Percentiles rank a stretch among this genome's conserved stretches.
These are phyloP conservation scores for Glossosoma conforme DNA, from an alignment of 1,140 invertebrate species.

Conservation along the genomic window DNA sequence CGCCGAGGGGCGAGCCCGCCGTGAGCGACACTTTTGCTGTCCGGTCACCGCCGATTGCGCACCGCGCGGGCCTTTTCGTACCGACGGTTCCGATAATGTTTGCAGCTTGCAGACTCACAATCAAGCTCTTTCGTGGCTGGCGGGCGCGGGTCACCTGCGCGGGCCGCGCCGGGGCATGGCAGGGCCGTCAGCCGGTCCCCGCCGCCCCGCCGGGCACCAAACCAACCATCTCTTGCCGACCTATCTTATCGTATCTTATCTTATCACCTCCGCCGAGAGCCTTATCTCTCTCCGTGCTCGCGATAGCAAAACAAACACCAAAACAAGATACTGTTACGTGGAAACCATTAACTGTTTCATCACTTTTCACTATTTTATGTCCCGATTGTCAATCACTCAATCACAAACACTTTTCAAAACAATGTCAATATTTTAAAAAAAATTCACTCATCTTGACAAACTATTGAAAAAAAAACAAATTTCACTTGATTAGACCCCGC, in stretches of 20 bases:
- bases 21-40: constrained; percentile 18
- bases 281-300: constrained; percentile 15
- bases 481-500: too few relatives aligned
- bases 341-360: too few relatives aligned
- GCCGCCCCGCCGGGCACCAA: constrained; percentile 14
- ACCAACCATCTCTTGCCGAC: constrained; percentile 10
- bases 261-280: constrained; percentile 11
- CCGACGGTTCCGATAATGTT: constrained; percentile 8
- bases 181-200: constrained; percentile 15
- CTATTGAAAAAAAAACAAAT: too few relatives aligned
- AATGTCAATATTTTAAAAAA: too few relatives aligned
- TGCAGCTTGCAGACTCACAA: constrained; percentile 8
- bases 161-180: constrained; percentile 1
- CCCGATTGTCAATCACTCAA: too few relatives aligned
- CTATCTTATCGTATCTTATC: constrained; percentile 10
- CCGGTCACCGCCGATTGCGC: constrained; percentile 10
- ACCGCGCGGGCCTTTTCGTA: constrained; percentile 11
- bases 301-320: too few relatives aligned
- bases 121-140: background rate
- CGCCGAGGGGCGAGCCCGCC: constrained; percentile 17
- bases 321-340: too few relatives aligned
- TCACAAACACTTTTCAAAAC: too few relatives aligned
- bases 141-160: constrained; percentile 5
- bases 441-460: too few relatives aligned
- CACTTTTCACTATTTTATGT: too few relatives aligned